Evolutionary conservation across 2,888 invertebrate species (phyloP).

Genomic region (Conomelus anceps): DNA sequence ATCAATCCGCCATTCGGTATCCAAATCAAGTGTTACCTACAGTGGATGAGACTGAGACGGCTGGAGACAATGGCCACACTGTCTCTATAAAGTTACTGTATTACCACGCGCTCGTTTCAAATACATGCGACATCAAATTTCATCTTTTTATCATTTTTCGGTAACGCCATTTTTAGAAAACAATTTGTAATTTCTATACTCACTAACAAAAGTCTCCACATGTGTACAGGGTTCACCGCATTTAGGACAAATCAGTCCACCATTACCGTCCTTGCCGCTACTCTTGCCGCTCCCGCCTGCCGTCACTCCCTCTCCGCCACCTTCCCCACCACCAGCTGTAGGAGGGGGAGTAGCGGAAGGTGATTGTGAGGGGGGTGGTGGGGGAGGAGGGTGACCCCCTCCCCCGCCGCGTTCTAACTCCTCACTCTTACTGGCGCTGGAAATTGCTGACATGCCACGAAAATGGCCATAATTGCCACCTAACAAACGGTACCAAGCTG

Average conservation of each 20-base stretch:
- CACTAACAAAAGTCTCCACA: constrained; percentile 92
- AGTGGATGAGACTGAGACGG: too few relatives aligned
- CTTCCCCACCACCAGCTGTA: neutral
- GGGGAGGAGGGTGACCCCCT: neutral
- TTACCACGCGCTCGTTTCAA: too few relatives aligned
- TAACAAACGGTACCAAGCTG: neutral
- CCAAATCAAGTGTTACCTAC: too few relatives aligned
- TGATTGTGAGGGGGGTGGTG: neutral
- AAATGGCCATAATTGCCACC: neutral
- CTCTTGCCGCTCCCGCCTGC: constrained; percentile 40
- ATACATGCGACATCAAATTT: too few relatives aligned
- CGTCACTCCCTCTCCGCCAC: constrained; percentile 20
- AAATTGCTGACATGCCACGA: constrained; percentile 5
- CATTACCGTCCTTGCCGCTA: constrained; percentile 62
- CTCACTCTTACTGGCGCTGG: constrained; percentile 3
- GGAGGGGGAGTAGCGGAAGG: constrained; percentile 13
- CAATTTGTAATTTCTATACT: too few relatives aligned
- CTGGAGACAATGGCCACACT: too few relatives aligned
- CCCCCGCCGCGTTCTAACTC: constrained; percentile 11
- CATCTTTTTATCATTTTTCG: neutral
- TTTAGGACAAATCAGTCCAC: constrained; percentile 88
- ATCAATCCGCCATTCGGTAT: too few relatives aligned
- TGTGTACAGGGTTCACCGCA: constrained; percentile 96
- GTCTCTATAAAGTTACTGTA: too few relatives aligned
- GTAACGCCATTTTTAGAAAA: neutral